Percentiles rank a stretch among this genome's conserved stretches.
phyloP scores from a whole-genome alignment of 1,140 invertebrate species.

The Cotesia chilonis region DNA sequence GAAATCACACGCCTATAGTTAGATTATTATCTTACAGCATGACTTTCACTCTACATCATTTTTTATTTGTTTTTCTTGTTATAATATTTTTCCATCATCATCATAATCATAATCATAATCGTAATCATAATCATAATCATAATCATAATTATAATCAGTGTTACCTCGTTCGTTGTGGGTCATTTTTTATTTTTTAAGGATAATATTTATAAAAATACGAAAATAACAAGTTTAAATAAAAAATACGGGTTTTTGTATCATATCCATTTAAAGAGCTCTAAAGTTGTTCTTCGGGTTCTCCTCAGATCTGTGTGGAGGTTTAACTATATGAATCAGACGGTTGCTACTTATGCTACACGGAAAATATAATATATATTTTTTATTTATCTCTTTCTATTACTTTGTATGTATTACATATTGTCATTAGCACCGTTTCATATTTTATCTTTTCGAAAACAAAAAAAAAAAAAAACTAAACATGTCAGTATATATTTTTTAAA shows the following conservation, averaged over 20 bases:
- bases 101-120: too few species aligned
- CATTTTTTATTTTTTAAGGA: slow-evolving; percentile 22
- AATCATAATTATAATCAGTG: too few species aligned
- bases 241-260: slow-evolving; percentile 8
- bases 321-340: slow-evolving; percentile 3
- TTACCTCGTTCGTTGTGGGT: background rate
- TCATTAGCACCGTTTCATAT: background rate
- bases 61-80: background rate
- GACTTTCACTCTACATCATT: slow-evolving; percentile 22
- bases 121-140: too few species aligned
- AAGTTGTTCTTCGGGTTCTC: slow-evolving; percentile 3
- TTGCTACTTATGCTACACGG: background rate
- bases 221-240: slow-evolving; percentile 3
- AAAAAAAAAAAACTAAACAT: too few species aligned
- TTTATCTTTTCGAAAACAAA: slow-evolving; percentile 9
- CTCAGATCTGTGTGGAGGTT: slow-evolving; percentile 21
- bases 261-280: slow-evolving; percentile 34
- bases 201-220: background rate
- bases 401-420: background rate
- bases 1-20: slow-evolving; percentile 24
- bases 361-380: background rate
- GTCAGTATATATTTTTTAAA: too few species aligned
- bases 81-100: background rate
- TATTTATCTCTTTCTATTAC: background rate
- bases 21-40: background rate